Percentiles rank a stretch among this genome's conserved stretches.
Conservation (phyloP, 1,140 invertebrate species). For the Drosophila equinoxialis region DNA sequence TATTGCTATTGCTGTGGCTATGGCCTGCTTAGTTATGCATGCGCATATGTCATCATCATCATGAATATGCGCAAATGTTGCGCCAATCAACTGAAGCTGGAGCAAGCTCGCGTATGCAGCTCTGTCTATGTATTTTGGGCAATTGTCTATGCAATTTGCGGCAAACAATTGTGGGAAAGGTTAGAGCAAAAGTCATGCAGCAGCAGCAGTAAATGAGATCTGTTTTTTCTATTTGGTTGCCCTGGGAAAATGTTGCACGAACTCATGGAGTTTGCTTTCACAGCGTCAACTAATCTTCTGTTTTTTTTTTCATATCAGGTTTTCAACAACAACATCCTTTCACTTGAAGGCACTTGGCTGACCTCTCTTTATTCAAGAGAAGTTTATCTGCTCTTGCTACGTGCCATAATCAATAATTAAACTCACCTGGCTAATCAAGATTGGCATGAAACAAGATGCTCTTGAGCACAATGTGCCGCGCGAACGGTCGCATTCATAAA, state of each 20-base stretch:
- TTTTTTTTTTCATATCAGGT: slow-evolving; percentile 24
- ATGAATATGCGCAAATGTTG: slow-evolving; percentile 66
- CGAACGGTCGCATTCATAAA: slow-evolving; percentile 50
- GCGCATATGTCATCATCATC: slow-evolving; percentile 68
- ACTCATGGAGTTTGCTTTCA: slow-evolving; percentile 36
- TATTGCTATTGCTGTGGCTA: background rate
- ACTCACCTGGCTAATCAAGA: slow-evolving; percentile 67
- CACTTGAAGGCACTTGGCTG: slow-evolving; percentile 42
- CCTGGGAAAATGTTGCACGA: slow-evolving; percentile 57
- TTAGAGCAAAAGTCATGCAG: slow-evolving; percentile 70
- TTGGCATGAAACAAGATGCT: slow-evolving; percentile 32
- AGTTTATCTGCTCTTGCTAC: slow-evolving; percentile 15
- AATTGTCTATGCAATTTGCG: slow-evolving; percentile 74
- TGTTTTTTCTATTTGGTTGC: background rate
- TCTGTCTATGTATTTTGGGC: slow-evolving; percentile 33
- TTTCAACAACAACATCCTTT: slow-evolving; percentile 47
- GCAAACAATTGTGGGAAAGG: slow-evolving; percentile 78
- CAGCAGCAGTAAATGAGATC: slow-evolving; percentile 7
- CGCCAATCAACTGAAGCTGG: slow-evolving; percentile 61
- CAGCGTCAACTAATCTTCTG: slow-evolving; percentile 37
- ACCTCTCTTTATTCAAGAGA: background rate
- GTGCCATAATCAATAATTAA: slow-evolving; percentile 78
- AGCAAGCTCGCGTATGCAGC: slow-evolving; percentile 12
- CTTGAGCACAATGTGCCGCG: background rate
- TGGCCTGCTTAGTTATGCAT: slow-evolving; percentile 69